phyloP scores from a whole-genome alignment of 2,113 vertebrate genomes.

The Pollachius pollachius region DNA sequence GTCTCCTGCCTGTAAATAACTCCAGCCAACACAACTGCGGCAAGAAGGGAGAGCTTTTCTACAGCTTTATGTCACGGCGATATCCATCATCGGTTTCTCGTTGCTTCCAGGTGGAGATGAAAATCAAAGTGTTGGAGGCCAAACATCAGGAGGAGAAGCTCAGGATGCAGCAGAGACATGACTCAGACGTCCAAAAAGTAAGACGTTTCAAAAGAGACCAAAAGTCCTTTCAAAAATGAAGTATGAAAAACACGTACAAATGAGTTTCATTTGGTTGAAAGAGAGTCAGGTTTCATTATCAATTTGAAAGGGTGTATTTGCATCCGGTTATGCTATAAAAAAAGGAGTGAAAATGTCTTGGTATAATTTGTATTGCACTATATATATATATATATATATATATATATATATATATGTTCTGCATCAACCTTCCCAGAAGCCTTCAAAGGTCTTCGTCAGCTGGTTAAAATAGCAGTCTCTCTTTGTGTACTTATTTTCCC shows the following conservation, averaged over 20 bases:
- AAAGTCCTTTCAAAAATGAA: background rate
- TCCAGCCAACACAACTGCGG: too few relatives aligned
- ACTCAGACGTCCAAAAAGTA: slow-evolving; percentile 91
- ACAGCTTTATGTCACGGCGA: too few relatives aligned
- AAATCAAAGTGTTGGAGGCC: slow-evolving; percentile 84
- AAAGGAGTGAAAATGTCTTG: slow-evolving; percentile 48
- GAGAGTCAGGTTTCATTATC: background rate
- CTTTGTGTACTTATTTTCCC: slow-evolving; percentile 42
- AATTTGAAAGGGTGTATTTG: background rate
- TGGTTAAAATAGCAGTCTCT: slow-evolving; percentile 36
- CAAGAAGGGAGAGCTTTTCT: too few relatives aligned
- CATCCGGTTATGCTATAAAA: background rate
- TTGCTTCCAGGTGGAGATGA: slow-evolving; percentile 79
- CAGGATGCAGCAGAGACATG: slow-evolving; percentile 88
- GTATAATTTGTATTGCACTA: slow-evolving; percentile 7
- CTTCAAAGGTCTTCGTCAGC: slow-evolving; percentile 54
- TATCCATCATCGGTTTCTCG: slow-evolving; percentile 1
- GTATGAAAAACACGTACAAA: background rate
- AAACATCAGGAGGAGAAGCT: slow-evolving; percentile 92
- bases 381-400: too few relatives aligned
- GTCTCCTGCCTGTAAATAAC: too few relatives aligned
- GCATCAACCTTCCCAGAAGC: background rate
- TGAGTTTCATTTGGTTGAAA: background rate
- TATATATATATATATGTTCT: slow-evolving; percentile 9
- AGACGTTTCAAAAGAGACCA: slow-evolving; percentile 13